Conservation (phyloP, 2,888 invertebrate genomes). For the Phortica okadai region DNA sequence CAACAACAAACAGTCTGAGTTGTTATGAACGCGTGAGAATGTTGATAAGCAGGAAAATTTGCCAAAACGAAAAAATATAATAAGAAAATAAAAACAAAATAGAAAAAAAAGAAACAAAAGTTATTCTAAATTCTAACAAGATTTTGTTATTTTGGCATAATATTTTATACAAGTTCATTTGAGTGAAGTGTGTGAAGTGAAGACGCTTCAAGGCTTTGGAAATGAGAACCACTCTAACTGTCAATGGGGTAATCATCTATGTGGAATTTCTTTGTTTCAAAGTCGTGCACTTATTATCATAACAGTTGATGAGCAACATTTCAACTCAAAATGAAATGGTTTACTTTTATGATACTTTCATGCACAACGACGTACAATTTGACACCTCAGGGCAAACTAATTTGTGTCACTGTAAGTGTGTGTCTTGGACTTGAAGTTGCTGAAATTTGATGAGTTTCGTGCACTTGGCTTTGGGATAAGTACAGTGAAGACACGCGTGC, state of each 20-base stretch:
- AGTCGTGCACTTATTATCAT: background rate
- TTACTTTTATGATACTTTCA: conserved; percentile 3
- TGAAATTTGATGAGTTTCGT: too few species aligned
- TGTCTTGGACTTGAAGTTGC: conserved; percentile 8
- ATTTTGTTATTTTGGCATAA: too few species aligned
- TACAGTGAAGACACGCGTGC: too few species aligned
- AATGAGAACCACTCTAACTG: background rate
- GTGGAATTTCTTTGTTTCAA: background rate
- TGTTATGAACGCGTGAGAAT: conserved; percentile 13
- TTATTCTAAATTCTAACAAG: background rate
- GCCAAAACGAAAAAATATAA: background rate
- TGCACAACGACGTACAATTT: background rate
- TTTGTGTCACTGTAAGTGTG: conserved; percentile 61
- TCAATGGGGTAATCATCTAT: background rate
- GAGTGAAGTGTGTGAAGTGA: background rate
- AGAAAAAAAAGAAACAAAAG: background rate
- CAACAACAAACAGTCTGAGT: background rate
- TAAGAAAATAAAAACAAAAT: too few species aligned
- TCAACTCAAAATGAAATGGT: too few species aligned
- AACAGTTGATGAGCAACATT: background rate
- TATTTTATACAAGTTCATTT: too few species aligned
- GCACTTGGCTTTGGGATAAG: too few species aligned
- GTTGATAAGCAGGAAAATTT: conserved; percentile 7
- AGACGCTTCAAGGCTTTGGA: background rate
- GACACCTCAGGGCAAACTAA: conserved; percentile 63